Conservation (phyloP, 2,797 vertebrate genomes). For the Enoplosus armatus region DNA sequence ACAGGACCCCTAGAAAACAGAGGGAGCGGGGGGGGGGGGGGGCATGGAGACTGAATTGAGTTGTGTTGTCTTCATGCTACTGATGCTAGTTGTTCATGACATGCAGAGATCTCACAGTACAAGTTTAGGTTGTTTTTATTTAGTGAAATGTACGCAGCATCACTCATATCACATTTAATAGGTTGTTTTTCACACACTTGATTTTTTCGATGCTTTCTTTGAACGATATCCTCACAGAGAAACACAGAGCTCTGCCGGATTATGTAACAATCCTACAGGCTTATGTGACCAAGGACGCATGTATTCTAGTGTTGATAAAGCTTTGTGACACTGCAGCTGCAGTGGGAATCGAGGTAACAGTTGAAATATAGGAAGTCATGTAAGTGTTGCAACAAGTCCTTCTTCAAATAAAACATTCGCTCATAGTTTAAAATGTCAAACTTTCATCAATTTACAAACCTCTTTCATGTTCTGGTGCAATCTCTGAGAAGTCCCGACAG, state of each 20-base stretch:
- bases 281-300: no score
- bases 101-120: neutral
- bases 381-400: neutral
- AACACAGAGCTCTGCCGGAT: no score
- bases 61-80: constrained; percentile 9
- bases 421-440: neutral
- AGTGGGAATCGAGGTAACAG: neutral
- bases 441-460: constrained; percentile 75
- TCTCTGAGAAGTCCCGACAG: constrained; percentile 90
- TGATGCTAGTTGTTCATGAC: neutral
- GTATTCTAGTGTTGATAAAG: neutral
- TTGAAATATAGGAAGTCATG: neutral
- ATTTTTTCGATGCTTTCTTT: no score
- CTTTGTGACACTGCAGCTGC: neutral
- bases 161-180: no score
- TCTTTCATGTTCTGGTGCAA: constrained; percentile 89
- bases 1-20: constrained; percentile 86
- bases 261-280: no score
- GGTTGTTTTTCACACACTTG: no score
- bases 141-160: neutral
- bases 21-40: neutral
- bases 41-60: constrained; percentile 5
- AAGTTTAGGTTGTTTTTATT: neutral
- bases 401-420: neutral
- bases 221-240: no score